Evolutionary conservation across 1,140 invertebrate species (phyloP), one percentile per base, ranked within the genome.

Genomic region (Ostrea denselamellosa): DNA sequence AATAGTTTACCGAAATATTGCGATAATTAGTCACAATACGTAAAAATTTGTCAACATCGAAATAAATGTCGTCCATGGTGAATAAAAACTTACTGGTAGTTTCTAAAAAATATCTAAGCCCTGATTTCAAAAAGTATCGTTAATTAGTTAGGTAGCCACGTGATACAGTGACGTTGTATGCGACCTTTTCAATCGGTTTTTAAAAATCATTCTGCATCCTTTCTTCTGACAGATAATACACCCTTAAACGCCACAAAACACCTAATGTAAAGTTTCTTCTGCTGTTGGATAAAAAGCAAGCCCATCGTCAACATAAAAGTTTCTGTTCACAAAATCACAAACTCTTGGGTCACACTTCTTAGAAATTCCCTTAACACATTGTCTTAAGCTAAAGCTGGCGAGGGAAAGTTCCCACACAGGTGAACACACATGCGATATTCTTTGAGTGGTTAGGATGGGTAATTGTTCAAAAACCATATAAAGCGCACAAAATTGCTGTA

Each of bases 351-450:
- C 65, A 71, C 65, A 71, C 8, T 85, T 56, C 3, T 5, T 65
- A 4, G 2, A 44, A 44, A 51, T 44, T 51, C 22, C n/a, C 51
- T 53, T 0, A 84, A 84, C 83, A 84, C 51, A 53, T 58, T 9
- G 25, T 84, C 83, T n/a, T 19, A 83, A 52, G 17, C 84, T 44
- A 85, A 28, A 8, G 58, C 84, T 8, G 84, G 58, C 2, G 84
- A 85, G 8, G 58, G 84, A 28, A 22, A 44, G 34, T 85, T 68
- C 14, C 84, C 84, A 85, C 68, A 85, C 8, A 68, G 22, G 58
- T 85, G 58, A 25, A 65, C 54, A 65, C 56, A 65, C 84, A 85
- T 85, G 4, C 84, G 54, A 8, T 85, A 85, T 85, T 85, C 84
- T 14, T n/a, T 65, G 14, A 85, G 28, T 8, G 22, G 25, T 44